Evolutionary conservation across 2,888 invertebrate species (phyloP), one percentile per base, ranked within the genome.

Genomic region (Macroteleia sp.): DNA sequence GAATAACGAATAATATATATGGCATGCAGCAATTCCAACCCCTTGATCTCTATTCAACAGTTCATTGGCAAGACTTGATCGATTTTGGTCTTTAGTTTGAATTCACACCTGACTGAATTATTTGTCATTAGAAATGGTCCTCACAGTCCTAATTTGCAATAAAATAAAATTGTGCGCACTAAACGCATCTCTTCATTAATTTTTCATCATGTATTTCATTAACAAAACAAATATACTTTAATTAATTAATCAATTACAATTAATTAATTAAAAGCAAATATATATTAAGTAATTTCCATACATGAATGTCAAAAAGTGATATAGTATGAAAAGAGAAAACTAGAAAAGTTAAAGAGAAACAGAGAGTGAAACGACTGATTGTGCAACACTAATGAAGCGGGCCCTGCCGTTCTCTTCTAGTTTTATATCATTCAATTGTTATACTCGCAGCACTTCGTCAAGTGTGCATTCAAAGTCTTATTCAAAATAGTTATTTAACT

Each of bases 81-180:
- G 34, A 30, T 46, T 46, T 44, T 39, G n/a, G n/a, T n/a, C n/a
- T 39, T 64, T 34, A 50, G 39, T 73, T 80, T 80, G 76, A 76
- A 80, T 80, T 76, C 80, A 80, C 81, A 81, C 77, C 74, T 77
- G 78, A 76, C 81, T 56, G 36, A 48, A 46, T 75, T 64, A 52
- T 77, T 79, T 77, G 76, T 77, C 71, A 80, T 85, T 86, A 87
- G 87, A 81, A 89, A 89, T 89, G 88, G 89, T 89, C 90, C 88
- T 85, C 85, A 85, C 89, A 89, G 89, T 89, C 88, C 87, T 85
- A 81, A 85, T 82, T 81, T 83, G n/a, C n/a, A n/a, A 25, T 25
- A 25, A 25, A 3, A 6, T 25, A 25, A 25, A 3, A 25, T 3
- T 25, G 4, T 25, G 25, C 25, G 73, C 77, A 59, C n/a, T n/a